These are phyloP conservation scores for Melitaea athalia DNA, from an alignment of 2,888 invertebrate genomes.

Conservation along the genomic window DNA sequence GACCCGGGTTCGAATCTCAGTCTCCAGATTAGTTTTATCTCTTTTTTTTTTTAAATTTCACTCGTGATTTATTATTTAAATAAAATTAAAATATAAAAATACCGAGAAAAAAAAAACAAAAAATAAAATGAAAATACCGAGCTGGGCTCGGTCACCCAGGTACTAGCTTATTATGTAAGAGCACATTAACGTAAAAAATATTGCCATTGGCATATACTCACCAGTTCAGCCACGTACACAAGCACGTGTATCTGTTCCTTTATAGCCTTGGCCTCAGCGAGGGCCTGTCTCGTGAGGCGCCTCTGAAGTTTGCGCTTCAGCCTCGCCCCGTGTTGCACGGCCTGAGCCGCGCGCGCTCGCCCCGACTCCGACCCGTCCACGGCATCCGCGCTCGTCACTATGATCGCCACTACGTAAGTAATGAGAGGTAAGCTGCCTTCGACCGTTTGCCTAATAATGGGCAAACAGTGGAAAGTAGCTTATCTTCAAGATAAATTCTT, in stretches of 20 bases:
- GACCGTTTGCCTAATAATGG: neutral
- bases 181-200: neutral
- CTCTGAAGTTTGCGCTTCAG: conserved; percentile 89
- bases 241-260: conserved; percentile 91
- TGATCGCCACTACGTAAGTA: conserved; percentile 67
- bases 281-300: conserved; percentile 88
- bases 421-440: conserved; percentile 15
- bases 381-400: conserved; percentile 69
- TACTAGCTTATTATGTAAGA: no score
- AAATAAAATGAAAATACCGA: no score
- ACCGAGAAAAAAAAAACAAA: no score
- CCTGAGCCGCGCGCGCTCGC: conserved; percentile 85
- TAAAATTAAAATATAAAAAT: no score
- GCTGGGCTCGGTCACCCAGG: no score
- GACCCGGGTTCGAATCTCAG: no score
- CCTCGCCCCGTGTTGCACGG: conserved; percentile 89
- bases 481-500: neutral
- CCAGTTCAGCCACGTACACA: conserved; percentile 89
- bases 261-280: conserved; percentile 90
- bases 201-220: conserved; percentile 60
- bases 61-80: no score
- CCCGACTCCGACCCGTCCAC: conserved; percentile 58
- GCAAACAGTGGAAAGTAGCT: neutral
- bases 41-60: no score
- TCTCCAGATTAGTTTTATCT: no score